Evolutionary conservation across 2,113 vertebrate species (phyloP).

Genomic region (Isurus oxyrinchus): DNA sequence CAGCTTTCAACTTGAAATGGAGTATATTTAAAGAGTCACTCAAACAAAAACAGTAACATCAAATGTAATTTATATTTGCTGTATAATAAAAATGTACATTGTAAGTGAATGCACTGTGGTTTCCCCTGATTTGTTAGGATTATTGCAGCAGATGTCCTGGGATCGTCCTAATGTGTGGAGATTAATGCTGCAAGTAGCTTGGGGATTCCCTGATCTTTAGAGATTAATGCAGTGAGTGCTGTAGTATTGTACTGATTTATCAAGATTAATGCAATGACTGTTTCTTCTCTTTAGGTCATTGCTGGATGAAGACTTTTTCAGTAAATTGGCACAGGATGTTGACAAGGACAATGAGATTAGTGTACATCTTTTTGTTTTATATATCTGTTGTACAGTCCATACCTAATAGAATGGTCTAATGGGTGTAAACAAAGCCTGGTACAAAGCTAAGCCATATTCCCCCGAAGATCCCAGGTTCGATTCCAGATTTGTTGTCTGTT

Average conservation of each 20-base stretch:
- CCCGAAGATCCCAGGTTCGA: neutral
- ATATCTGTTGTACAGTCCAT: neutral
- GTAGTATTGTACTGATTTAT: neutral
- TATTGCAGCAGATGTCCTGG: neutral
- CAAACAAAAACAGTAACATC: neutral
- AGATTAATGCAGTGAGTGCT: neutral
- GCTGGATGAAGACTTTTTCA: conserved; percentile 59
- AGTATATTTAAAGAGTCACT: neutral
- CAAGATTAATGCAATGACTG: neutral
- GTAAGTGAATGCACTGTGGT: neutral
- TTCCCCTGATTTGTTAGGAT: neutral
- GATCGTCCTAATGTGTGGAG: neutral
- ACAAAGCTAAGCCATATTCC: no score
- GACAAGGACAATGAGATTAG: conserved; percentile 54
- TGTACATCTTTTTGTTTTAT: neutral
- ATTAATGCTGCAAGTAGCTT: accelerated
- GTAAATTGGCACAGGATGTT: conserved; percentile 52
- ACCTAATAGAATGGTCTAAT: neutral
- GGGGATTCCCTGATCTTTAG: neutral
- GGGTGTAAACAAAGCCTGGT: neutral
- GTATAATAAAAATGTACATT: neutral
- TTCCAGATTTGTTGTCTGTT: neutral
- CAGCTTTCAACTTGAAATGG: neutral
- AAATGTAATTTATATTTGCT: neutral
- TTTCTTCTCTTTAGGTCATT: conserved; percentile 49